A percentile compares a stretch with the other conserved stretches of the same genome.
Evolutionary conservation across 2,888 invertebrate genomes (phyloP).

Genomic region (Sicus ferrugineus): DNA sequence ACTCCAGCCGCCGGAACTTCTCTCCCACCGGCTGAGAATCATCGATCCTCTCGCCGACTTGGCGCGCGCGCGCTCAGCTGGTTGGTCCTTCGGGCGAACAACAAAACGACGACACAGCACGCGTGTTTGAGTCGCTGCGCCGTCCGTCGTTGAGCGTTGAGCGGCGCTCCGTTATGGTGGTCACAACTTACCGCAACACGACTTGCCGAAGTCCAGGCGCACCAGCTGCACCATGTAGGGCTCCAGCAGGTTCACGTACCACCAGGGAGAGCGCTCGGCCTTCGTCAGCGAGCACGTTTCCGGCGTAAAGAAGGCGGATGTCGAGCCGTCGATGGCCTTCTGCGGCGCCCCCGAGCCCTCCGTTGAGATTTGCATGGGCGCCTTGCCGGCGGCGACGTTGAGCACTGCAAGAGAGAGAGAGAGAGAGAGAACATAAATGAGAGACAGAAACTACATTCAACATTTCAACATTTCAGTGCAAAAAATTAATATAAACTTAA

Average conservation of each 20-base stretch:
- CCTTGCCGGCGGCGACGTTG: constrained; percentile 93
- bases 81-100: not conserved
- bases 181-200: constrained; percentile 85
- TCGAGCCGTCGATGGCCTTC: constrained; percentile 90
- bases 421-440: not conserved
- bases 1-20: too few species aligned
- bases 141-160: not conserved
- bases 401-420: constrained; percentile 72
- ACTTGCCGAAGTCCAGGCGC: constrained; percentile 87
- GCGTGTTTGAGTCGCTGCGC: not conserved
- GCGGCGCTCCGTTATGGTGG: too few species aligned
- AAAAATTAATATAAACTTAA: too few species aligned
- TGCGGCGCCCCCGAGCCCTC: constrained; percentile 86
- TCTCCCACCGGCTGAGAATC: too few species aligned
- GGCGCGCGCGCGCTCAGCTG: too few species aligned
- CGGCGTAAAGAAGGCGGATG: constrained; percentile 79
- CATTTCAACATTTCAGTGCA: too few species aligned
- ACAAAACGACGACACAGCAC: not conserved
- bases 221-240: constrained; percentile 96
- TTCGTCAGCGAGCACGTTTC: constrained; percentile 90
- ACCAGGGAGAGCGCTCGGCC: constrained; percentile 87
- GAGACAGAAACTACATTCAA: not conserved
- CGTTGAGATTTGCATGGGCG: constrained; percentile 91
- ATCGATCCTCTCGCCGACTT: too few species aligned
- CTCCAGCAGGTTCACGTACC: constrained; percentile 93